Evolutionary conservation across 2,797 vertebrate genomes (phyloP).

Genomic region (Ctenopoma multispine): DNA sequence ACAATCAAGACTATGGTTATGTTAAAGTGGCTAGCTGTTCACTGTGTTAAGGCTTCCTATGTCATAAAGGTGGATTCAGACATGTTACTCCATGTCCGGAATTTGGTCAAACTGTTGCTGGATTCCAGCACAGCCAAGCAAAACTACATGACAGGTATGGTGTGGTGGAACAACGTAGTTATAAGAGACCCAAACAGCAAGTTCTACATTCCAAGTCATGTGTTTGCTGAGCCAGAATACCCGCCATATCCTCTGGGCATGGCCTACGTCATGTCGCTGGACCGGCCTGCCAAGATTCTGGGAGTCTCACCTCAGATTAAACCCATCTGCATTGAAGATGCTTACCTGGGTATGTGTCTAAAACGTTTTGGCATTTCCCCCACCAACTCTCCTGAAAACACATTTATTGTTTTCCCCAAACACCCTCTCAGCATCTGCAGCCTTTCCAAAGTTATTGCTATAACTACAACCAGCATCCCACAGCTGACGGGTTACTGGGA

Average conservation of each 20-base stretch:
- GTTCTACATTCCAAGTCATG: conserved; percentile 88
- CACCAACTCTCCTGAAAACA: conserved; percentile 85
- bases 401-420: conserved; percentile 71
- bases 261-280: conserved; percentile 90
- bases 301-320: conserved; percentile 85
- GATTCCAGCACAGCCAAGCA: conserved; percentile 64
- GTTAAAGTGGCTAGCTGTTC: conserved; percentile 77
- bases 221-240: conserved; percentile 88
- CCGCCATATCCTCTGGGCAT: conserved; percentile 93
- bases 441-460: conserved; percentile 61
- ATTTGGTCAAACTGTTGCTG: conserved; percentile 59
- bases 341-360: conserved; percentile 91
- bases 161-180: conserved; percentile 91
- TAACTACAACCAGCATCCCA: conserved; percentile 22
- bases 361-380: conserved; percentile 87
- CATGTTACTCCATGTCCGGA: conserved; percentile 53
- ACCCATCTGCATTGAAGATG: conserved; percentile 91
- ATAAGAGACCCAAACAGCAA: conserved; percentile 86
- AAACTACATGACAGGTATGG: conserved; percentile 90
- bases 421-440: conserved; percentile 54
- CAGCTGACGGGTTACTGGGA: conserved; percentile 66
- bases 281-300: conserved; percentile 90
- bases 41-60: conserved; percentile 67
- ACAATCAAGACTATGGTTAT: conserved; percentile 86
- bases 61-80: conserved; percentile 68